phyloP scores from a whole-genome alignment of 2,113 vertebrate genomes.

The Gallinago undulata region DNA sequence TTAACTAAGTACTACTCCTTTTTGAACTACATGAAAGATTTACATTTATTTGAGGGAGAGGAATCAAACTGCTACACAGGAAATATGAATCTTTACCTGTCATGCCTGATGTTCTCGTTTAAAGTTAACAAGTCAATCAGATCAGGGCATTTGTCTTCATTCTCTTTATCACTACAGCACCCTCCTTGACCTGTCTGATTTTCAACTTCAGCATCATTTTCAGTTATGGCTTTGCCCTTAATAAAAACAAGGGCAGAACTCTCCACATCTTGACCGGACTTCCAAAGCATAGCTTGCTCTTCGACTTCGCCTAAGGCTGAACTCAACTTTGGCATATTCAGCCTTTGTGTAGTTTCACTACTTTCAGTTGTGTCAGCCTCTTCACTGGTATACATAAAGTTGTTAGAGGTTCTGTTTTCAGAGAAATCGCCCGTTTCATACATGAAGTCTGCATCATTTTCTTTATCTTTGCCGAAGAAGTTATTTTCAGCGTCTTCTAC shows the following conservation, averaged over 20 bases:
- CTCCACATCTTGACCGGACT: not conserved
- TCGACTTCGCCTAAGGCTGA: conserved; percentile 78
- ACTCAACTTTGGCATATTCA: conserved; percentile 76
- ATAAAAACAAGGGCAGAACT: not conserved
- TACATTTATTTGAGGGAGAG: not conserved
- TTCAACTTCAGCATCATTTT: conserved; percentile 7
- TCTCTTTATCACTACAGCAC: not conserved
- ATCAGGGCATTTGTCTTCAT: conserved; percentile 77
- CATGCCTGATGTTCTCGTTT: conserved; percentile 77
- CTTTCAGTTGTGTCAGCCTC: not conserved
- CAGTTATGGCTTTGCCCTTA: not conserved
- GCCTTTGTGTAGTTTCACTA: not conserved
- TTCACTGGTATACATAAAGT: not conserved
- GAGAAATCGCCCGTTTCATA: not conserved
- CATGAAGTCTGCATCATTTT: not conserved
- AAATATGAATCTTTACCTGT: conserved; percentile 64
- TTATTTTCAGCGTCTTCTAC: conserved; percentile 34
- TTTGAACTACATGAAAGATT: not conserved
- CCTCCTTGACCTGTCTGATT: not conserved
- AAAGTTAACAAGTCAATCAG: conserved; percentile 74
- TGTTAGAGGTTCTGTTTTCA: not conserved
- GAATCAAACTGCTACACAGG: not conserved
- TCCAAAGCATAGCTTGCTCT: conserved; percentile 54
- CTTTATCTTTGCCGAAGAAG: not conserved
- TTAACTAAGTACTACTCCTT: not conserved